Conservation (phyloP, 2,797 vertebrate species). For the Pipistrellus nathusii region DNA sequence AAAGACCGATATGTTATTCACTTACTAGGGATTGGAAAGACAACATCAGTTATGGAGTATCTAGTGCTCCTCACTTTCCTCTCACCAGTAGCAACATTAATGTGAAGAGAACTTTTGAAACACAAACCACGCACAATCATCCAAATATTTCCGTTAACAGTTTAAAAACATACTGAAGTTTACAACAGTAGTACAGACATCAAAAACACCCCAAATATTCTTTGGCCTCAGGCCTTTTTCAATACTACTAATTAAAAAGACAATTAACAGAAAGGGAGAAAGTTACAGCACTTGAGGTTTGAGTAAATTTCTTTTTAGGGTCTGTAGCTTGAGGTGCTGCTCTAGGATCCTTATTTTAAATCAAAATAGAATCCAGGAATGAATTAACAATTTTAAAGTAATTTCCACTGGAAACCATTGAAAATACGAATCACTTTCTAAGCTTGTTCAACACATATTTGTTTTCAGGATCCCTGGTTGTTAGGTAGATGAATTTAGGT, state of each 20-base stretch:
- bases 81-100: constrained; percentile 66
- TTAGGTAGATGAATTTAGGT: constrained; percentile 84
- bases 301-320: constrained; percentile 70
- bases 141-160: constrained; percentile 77
- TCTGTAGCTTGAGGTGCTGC: constrained; percentile 75
- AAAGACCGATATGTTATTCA: constrained; percentile 70
- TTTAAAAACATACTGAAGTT: constrained; percentile 75
- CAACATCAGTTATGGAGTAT: constrained; percentile 26
- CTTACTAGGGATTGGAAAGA: constrained; percentile 31
- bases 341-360: constrained; percentile 78
- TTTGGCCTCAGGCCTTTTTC: constrained; percentile 74
- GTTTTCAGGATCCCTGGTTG: not conserved
- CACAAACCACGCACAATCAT: constrained; percentile 80
- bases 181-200: constrained; percentile 75
- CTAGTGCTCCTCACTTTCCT: constrained; percentile 66
- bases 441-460: constrained; percentile 43
- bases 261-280: constrained; percentile 63
- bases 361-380: constrained; percentile 54
- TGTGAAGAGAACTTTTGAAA: constrained; percentile 71
- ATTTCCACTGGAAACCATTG: constrained; percentile 45
- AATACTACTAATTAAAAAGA: constrained; percentile 71
- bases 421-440: constrained; percentile 66
- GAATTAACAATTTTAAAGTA: constrained; percentile 57
- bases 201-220: constrained; percentile 72
- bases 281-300: constrained; percentile 78